Evolutionary conservation across 2,797 vertebrate genomes (phyloP), one percentile per base, ranked within the genome.

Genomic region (Hyperoplus lanceolatus): DNA sequence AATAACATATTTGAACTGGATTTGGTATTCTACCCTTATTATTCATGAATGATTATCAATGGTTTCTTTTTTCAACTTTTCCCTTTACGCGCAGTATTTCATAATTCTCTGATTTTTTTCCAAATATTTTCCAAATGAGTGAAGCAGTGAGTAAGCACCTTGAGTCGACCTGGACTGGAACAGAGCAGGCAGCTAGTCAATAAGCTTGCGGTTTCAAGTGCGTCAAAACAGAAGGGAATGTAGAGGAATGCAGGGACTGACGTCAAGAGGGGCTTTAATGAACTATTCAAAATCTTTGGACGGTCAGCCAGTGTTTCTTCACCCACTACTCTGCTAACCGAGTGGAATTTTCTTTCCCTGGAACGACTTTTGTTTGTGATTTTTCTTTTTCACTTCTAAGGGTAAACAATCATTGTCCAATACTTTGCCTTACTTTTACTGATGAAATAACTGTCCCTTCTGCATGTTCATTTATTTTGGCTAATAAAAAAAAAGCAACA

Each of bases 241-340:
- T 82, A 82, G 87, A 91, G 90, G 93, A 94, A 90, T 93, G 88
- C 82, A 82, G 84, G 80, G 87, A 88, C 59, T 95, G 91, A 95
- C 91, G 92, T 94, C 91, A 95, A 85, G 79, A 84, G 83, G 43
- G 75, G 62, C 87, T 88, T 85, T 89, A 87, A 91, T 90, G 75
- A 87, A 87, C 80, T 73, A 82, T 80, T 93, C 72, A 84, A 80
- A 87, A 89, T 77, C 79, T 85, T 77, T 77, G 81, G 73, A 85
- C 81, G 73, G 84, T 82, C 85, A 85, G 70, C 67, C 81, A 48
- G 59, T 85, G 79, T 84, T 88, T 76, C 81, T 73, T 41, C 79
- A 73, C 78, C 70, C 80, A 70, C 66, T 68, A 42, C 64, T 45
- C 77, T 39, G 46, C 69, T 79, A 70, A 72, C 73, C 48, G 45